Evolutionary conservation across 1,140 invertebrate species (phyloP).

Genomic region (Wiebesia pumilae): DNA sequence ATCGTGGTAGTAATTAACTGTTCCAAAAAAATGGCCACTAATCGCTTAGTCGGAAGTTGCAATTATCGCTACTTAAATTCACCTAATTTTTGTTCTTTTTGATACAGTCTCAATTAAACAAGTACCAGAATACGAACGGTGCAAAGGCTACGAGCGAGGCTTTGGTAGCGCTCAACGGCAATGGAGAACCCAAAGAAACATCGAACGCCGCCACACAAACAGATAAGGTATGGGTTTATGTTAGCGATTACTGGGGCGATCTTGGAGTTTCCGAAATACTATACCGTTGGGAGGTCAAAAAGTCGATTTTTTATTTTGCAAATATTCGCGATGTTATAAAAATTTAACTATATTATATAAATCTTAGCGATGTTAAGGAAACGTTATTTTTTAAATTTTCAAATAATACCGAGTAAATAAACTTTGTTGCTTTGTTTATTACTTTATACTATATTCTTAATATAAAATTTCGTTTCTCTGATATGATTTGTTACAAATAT

Average conservation of each 20-base stretch:
- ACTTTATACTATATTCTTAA: too few species aligned
- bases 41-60: neutral
- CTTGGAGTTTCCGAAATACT: too few species aligned
- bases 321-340: too few species aligned
- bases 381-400: too few species aligned
- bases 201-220: constrained; percentile 84
- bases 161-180: constrained; percentile 37
- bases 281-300: too few species aligned
- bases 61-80: neutral
- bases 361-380: too few species aligned
- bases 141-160: constrained; percentile 57
- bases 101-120: constrained; percentile 68
- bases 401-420: too few species aligned
- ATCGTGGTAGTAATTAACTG: neutral
- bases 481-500: too few species aligned
- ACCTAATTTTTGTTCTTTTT: neutral
- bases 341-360: too few species aligned
- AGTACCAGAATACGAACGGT: constrained; percentile 66
- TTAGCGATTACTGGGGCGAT: neutral
- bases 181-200: constrained; percentile 60
- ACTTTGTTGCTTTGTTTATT: too few species aligned
- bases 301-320: too few species aligned
- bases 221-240: constrained; percentile 77
- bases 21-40: neutral
- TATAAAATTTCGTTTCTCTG: too few species aligned